phyloP scores from a whole-genome alignment of 1,140 invertebrate genomes.

The Eulimnadia texana region DNA sequence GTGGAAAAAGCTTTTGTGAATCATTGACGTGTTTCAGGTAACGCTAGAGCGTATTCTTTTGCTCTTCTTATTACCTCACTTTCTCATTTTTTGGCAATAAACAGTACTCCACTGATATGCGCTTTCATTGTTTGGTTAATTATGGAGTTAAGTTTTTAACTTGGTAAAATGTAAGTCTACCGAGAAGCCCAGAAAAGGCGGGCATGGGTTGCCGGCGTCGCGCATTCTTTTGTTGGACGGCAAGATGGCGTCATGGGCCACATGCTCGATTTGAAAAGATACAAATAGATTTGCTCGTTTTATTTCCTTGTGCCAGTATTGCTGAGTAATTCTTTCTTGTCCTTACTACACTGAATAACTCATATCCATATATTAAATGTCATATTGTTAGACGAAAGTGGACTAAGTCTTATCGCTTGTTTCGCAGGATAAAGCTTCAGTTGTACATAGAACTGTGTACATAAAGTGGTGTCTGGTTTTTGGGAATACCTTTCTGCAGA shows the following conservation, averaged over 20 bases:
- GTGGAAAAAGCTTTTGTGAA: neutral
- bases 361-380: too few species aligned
- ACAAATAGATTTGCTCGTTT: neutral
- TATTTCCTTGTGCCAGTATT: neutral
- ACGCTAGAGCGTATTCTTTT: too few species aligned
- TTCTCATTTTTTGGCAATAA: neutral
- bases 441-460: conserved; percentile 12
- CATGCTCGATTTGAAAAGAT: neutral
- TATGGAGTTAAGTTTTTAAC: too few species aligned
- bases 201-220: neutral
- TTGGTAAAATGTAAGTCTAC: neutral
- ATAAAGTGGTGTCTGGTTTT: conserved; percentile 11
- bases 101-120: too few species aligned
- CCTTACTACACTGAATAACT: too few species aligned
- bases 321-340: too few species aligned
- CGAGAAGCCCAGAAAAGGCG: neutral
- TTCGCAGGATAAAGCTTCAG: neutral
- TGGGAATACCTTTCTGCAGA: neutral
- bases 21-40: neutral
- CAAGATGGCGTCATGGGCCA: neutral
- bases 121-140: too few species aligned
- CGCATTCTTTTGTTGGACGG: neutral
- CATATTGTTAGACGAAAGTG: too few species aligned
- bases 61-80: too few species aligned
- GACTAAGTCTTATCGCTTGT: too few species aligned